Evolutionary conservation across 1,140 invertebrate genomes (phyloP), one percentile per base, ranked within the genome.

Genomic region (Cydia fagiglandana): DNA sequence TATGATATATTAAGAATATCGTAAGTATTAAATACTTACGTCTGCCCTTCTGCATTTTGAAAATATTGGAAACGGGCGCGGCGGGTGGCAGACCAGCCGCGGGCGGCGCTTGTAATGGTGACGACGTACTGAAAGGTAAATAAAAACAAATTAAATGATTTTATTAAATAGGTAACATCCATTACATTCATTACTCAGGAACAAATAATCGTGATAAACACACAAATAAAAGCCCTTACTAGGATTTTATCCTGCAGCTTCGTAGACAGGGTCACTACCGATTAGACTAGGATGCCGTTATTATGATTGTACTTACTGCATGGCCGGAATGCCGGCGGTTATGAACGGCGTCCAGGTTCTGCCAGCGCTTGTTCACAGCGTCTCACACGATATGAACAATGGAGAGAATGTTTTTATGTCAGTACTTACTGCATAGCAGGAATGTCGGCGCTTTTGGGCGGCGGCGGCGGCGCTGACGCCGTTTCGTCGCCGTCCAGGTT

Each of bases 321-420:
- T 50, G 74, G 68, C 47, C 74, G 86, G 88, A 77, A 94, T 87
- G 17, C 96, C 95, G 97, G 97, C 78, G 97, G n/a, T n/a, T n/a
- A n/a, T n/a, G n/a, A n/a, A n/a, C 95, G 64, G 95, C 96, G 82
- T 97, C 97, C 64, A 95, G 95, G 89, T 98, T 97, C n/a, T 95
- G 94, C 97, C 98, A 99, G 78, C 94, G 94, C 82, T 98, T 97
- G 79, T 95, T 95, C 7, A 96, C 94, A 74, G 95, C 94, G 94
- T 98, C 97, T 97, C 97, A 99, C 17, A 98, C 96, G 94, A 98
- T 98, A 97, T 97, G 86, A 80, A 76, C 78, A 30, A 10, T 30
- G 30, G 53, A 73, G 13, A 24, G 56, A 41, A 20, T 34, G 38
- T 12, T 17, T n/a, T 47, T 13, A 38, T 17, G 30, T 45, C 10